Evolutionary conservation across 2,888 invertebrate species (phyloP).

Genomic region (Macrosoma leucophasiata): DNA sequence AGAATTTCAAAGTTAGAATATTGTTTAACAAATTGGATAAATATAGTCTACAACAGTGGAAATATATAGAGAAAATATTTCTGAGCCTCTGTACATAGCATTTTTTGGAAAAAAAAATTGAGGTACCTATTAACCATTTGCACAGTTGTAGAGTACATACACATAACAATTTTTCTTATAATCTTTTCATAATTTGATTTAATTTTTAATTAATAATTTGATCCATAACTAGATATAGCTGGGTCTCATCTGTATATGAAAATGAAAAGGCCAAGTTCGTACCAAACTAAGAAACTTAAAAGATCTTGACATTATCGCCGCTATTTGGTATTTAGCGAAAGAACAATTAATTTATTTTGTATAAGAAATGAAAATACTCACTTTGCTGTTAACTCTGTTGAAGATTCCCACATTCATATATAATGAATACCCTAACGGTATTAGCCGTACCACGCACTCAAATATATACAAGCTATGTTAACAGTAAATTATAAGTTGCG

Average conservation of each 20-base stretch:
- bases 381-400: constrained; percentile 87
- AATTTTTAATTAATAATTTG: too few relatives aligned
- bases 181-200: too few relatives aligned
- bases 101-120: constrained; percentile 7
- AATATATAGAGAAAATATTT: too few relatives aligned
- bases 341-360: background rate
- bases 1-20: too few relatives aligned
- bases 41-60: too few relatives aligned
- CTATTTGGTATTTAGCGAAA: background rate
- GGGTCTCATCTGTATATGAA: background rate
- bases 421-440: constrained; percentile 56
- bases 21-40: too few relatives aligned
- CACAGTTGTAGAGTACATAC: too few relatives aligned
- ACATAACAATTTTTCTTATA: too few relatives aligned
- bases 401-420: constrained; percentile 89
- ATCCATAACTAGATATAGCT: too few relatives aligned
- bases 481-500: too few relatives aligned
- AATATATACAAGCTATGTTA: background rate
- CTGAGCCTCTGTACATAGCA: too few relatives aligned
- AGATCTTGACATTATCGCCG: background rate
- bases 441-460: constrained; percentile 21
- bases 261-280: background rate
- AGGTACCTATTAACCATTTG: background rate
- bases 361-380: constrained; percentile 40
- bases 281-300: background rate